Base-by-base conservation (phyloP, 1,140 invertebrate species). In the Aphelinus atriplicis region DNA sequence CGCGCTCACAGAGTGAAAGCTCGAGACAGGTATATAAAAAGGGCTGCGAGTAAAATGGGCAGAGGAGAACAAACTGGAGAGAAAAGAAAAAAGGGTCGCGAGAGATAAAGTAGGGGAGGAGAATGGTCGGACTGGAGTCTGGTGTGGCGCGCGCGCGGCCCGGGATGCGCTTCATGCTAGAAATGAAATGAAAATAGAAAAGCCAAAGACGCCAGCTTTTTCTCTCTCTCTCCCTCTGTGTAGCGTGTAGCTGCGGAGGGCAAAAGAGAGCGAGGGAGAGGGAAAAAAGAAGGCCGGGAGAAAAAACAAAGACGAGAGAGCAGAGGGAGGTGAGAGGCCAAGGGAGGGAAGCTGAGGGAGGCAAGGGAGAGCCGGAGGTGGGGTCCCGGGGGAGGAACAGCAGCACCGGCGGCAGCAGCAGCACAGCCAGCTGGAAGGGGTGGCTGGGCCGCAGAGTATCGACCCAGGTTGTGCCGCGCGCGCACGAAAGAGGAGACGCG, bases 391-490 rank as follows among this genome's bases (percentile, higher is more conserved):
- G 75, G 77, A 76, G 80, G 76, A 80, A 80, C 69, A 77, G 26
- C 26, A 26, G 26, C 26, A 26, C 26, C 26, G 26, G 26, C 26
- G 26, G 26, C 26, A 26, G 26, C 26, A 26, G 26, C 26, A 26
- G 26, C 26, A 26, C 26, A 77, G 71, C 68, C 75, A 76, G 77
- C 72, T 65, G 76, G 77, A 56, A 76, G 58, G 70, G 76, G 78
- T 66, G 71, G 55, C 71, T 78, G 78, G 71, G 74, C 53, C 84
- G 85, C 83, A 83, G 82, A 87, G 84, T 88, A 88, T 88, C 86
- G 86, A 88, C 85, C 86, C 84, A 82, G 60, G 57, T 53, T 73
- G 78, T 82, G 26, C 26, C 73, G 77, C 47, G 46, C 51, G 4
- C 51, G 51, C 4, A 53, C 4, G 51, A 26, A 79, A 83, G 81